phyloP scores from a whole-genome alignment of 30 jellyfish, hydroid and myxozoan genomes.

The Morbakka virulenta region DNA sequence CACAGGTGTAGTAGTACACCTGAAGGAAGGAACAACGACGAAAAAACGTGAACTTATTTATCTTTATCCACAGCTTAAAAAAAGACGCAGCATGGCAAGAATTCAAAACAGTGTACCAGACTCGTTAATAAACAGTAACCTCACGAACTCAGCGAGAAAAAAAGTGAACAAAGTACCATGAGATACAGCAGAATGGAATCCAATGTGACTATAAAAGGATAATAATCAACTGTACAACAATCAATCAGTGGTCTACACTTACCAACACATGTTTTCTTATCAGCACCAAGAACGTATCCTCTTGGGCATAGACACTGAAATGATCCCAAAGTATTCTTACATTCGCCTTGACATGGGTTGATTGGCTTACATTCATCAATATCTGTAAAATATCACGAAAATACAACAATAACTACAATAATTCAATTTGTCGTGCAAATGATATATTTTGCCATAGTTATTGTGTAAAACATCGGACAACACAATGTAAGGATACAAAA shows the following conservation, averaged over 20 bases:
- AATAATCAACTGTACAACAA: background rate
- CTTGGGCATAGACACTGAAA: constrained; percentile 77
- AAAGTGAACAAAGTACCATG: background rate
- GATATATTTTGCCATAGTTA: no score
- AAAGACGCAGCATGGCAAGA: no score
- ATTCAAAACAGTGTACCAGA: no score
- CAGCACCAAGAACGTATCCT: constrained; percentile 69
- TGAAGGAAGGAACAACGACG: no score
- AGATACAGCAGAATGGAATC: background rate
- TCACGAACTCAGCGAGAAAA: background rate
- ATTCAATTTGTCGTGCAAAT: no score
- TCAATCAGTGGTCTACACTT: constrained; percentile 11
- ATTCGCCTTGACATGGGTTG: constrained; percentile 70
- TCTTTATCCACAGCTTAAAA: no score
- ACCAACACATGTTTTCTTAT: constrained; percentile 88
- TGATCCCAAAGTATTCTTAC: constrained; percentile 79
- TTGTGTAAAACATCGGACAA: no score
- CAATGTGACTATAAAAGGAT: background rate
- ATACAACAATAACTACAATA: no score
- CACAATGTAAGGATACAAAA: no score
- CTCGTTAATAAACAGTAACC: no score
- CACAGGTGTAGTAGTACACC: no score
- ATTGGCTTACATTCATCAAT: constrained; percentile 80
- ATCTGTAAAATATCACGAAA: constrained; percentile 34
- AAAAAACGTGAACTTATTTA: no score